Evolutionary conservation across 2,113 vertebrate genomes (phyloP).

Genomic region (Steatornis caripensis): DNA sequence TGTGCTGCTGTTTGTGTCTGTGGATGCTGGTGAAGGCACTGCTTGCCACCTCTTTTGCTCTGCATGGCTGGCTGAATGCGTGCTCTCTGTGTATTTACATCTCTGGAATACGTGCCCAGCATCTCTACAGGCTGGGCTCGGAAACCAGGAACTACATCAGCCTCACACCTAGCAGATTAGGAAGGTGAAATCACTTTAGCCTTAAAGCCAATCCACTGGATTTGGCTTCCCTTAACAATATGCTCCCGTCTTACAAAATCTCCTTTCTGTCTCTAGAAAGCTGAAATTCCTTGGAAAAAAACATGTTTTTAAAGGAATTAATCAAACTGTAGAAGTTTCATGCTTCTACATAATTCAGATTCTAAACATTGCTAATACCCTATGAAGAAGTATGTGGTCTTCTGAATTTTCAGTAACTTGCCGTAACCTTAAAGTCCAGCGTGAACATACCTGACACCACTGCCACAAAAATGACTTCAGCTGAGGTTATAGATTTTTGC

Average conservation of each 20-base stretch:
- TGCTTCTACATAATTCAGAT: neutral
- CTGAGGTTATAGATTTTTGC: neutral
- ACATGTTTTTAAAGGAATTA: neutral
- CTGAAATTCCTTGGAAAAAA: neutral
- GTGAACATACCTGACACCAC: rapidly evolving
- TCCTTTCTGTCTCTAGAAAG: neutral
- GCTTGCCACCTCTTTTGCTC: neutral
- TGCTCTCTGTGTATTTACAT: neutral
- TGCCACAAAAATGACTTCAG: neutral
- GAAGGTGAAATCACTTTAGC: neutral
- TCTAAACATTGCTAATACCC: neutral
- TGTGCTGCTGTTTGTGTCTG: neutral
- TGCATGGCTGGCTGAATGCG: neutral
- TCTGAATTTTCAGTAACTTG: neutral
- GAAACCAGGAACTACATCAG: neutral
- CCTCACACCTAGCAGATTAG: neutral
- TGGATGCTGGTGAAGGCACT: neutral
- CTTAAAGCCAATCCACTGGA: neutral
- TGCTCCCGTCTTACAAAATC: neutral
- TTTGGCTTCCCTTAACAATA: neutral
- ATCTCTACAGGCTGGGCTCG: neutral
- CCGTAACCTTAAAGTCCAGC: neutral
- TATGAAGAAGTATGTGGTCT: neutral
- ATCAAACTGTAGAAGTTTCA: neutral
- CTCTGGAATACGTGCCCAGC: neutral